A percentile compares a stretch with the other conserved stretches of the same genome.
Evolutionary conservation across 2,888 invertebrate species (phyloP).

Genomic region (Parthenolecanium corni): DNA sequence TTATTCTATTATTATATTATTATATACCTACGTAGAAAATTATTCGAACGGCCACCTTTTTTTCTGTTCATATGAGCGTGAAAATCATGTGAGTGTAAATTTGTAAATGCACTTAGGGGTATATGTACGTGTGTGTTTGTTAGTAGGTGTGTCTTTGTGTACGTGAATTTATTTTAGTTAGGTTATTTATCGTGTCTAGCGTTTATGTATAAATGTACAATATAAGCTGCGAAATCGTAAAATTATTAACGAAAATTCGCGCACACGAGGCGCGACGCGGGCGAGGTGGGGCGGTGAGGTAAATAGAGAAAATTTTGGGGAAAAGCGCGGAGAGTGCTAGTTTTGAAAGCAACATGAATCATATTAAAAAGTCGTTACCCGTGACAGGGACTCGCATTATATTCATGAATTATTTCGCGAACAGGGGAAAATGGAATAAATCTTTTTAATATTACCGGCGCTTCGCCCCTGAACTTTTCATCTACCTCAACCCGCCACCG

Average conservation of each 20-base stretch:
- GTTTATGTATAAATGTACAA: too few species aligned
- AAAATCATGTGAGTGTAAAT: too few species aligned
- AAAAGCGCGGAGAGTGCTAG: constrained; percentile 13
- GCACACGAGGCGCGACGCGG: too few species aligned
- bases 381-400: constrained; percentile 28
- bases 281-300: background rate
- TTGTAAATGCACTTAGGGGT: background rate
- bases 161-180: too few species aligned
- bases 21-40: too few species aligned
- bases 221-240: too few species aligned
- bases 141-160: background rate
- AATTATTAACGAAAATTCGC: too few species aligned
- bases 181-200: too few species aligned
- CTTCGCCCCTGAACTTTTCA: constrained; percentile 24
- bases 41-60: too few species aligned
- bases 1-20: too few species aligned
- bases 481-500: background rate
- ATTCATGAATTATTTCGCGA: constrained; percentile 27
- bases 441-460: constrained; percentile 25
- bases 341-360: constrained; percentile 27
- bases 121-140: background rate
- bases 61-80: too few species aligned
- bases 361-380: constrained; percentile 28
- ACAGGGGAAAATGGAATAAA: constrained; percentile 28
- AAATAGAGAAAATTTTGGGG: constrained; percentile 21